A percentile compares a stretch with the other conserved stretches of the same genome.
Evolutionary conservation across 2,113 vertebrate species (phyloP).

Genomic region (Typhlomys cinereus): DNA sequence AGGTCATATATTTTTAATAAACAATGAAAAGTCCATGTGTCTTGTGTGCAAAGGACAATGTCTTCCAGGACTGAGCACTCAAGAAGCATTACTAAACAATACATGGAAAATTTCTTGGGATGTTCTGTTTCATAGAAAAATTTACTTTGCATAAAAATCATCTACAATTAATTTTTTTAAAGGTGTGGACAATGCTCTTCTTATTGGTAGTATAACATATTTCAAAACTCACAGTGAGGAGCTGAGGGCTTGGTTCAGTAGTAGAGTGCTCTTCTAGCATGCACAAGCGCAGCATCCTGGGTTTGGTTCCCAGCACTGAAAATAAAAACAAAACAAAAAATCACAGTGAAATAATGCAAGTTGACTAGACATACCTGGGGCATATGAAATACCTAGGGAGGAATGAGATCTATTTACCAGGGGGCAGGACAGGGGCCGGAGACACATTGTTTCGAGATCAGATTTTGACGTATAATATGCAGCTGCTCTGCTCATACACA

Average conservation of each 20-base stretch:
- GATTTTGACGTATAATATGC: not conserved
- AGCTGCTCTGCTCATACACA: not conserved
- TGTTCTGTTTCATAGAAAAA: constrained; percentile 52
- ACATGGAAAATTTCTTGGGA: constrained; percentile 1
- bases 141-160: not conserved
- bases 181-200: not conserved
- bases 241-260: not conserved
- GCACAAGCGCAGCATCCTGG: no score
- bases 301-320: not conserved
- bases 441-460: not conserved
- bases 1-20: constrained; percentile 13
- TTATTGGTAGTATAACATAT: not conserved
- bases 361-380: not conserved
- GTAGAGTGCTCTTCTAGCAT: not conserved
- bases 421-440: not conserved
- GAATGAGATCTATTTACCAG: not conserved
- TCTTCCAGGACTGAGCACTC: not conserved
- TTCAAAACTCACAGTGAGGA: not conserved
- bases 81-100: constrained; percentile 3
- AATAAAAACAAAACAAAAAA: not conserved
- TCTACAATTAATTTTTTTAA: constrained; percentile 15
- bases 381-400: not conserved
- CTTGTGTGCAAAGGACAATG: not conserved
- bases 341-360: not conserved
- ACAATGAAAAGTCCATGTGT: not conserved